phyloP scores from a whole-genome alignment of 2,113 vertebrate genomes.

The Coturnix japonica region DNA sequence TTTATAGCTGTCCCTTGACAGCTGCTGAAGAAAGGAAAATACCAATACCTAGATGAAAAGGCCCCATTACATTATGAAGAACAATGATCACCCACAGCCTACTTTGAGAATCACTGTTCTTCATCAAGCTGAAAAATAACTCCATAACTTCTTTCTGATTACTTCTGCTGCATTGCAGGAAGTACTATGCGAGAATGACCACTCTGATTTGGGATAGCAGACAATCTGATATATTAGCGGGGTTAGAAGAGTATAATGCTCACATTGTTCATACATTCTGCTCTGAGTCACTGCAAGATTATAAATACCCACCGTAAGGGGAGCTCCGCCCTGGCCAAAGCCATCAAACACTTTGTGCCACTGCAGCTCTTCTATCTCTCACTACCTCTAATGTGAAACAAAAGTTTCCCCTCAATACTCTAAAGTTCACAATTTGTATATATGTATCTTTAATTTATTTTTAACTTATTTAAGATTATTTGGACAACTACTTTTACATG shows the following conservation, averaged over 20 bases:
- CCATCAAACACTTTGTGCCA: not conserved
- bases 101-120: not conserved
- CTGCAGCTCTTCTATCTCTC: not conserved
- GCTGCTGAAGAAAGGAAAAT: not conserved
- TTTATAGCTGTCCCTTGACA: not conserved
- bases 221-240: not conserved
- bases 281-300: constrained; percentile 17
- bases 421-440: not conserved
- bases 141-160: not conserved
- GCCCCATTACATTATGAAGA: not conserved
- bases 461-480: not conserved
- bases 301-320: constrained; percentile 9
- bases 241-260: not conserved
- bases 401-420: not conserved
- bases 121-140: not conserved
- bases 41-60: not conserved
- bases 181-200: not conserved
- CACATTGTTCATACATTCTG: constrained; percentile 23
- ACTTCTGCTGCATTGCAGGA: not conserved
- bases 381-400: not conserved
- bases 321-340: not conserved
- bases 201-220: not conserved
- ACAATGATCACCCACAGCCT: rapidly evolving
- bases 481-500: not conserved
- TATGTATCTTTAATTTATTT: no score